Percentiles rank a stretch among this genome's conserved stretches.
These are phyloP conservation scores for Acanthosepion pharaonis DNA, from an alignment of 2,888 invertebrate species.

Conservation along the genomic window DNA sequence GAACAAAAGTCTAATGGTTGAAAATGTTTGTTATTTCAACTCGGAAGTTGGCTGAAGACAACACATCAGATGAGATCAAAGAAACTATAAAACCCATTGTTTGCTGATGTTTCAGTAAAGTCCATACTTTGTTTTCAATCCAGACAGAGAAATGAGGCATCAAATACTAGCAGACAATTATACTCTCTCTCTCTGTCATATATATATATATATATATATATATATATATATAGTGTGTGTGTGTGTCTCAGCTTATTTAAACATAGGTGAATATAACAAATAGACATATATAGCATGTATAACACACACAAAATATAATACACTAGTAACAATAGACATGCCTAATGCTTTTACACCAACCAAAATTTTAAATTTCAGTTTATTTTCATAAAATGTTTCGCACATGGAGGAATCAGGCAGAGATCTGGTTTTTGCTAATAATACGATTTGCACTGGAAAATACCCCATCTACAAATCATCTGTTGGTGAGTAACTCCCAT, in stretches of 20 bases:
- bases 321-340: too few relatives aligned
- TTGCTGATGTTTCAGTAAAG: neutral
- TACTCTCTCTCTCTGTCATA: neutral
- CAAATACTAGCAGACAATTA: neutral
- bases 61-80: slow-evolving; percentile 33
- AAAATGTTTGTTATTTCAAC: neutral
- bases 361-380: too few relatives aligned
- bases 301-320: too few relatives aligned
- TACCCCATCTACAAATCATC: too few relatives aligned
- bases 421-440: too few relatives aligned
- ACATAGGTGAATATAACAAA: neutral
- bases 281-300: neutral
- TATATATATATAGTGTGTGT: neutral
- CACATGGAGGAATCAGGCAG: too few relatives aligned
- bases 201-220: neutral
- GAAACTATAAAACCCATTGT: neutral
- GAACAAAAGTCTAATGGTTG: neutral
- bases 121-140: neutral
- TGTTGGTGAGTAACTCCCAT: too few relatives aligned
- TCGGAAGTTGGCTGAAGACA: neutral
- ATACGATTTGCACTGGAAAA: too few relatives aligned
- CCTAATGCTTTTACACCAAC: too few relatives aligned
- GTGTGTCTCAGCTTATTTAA: too few relatives aligned
- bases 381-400: too few relatives aligned
- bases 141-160: slow-evolving; percentile 21